A percentile compares a stretch with the other conserved stretches of the same genome.
Evolutionary conservation across 2,797 vertebrate species (phyloP).

Genomic region (Enteromius viviparus): DNA sequence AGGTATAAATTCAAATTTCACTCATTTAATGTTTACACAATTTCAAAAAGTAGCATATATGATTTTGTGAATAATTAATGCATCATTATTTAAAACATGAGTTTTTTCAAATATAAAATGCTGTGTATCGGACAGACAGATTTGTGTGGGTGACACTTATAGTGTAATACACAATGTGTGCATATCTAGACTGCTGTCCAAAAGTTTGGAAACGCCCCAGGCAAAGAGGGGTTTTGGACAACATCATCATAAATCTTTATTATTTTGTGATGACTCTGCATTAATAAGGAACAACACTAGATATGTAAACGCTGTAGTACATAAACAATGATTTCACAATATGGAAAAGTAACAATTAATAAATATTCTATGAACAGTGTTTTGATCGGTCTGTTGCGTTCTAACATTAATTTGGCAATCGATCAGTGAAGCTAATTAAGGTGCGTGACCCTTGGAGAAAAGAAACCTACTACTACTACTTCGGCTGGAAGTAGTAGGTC

Average conservation of each 20-base stretch:
- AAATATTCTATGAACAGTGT: not conserved
- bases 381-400: not conserved
- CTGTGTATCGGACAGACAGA: too few species aligned
- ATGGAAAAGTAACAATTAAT: not conserved
- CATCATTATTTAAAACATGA: not conserved
- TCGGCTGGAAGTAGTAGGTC: too few species aligned
- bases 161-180: not conserved
- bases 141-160: not conserved
- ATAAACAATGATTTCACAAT: not conserved
- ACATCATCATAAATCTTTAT: slow-evolving; percentile 4
- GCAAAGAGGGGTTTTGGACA: slow-evolving; percentile 2
- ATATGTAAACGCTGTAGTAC: not conserved
- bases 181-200: not conserved
- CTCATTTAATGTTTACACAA: not conserved
- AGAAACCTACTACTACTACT: too few species aligned
- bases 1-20: not conserved
- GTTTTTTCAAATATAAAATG: not conserved
- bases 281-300: not conserved
- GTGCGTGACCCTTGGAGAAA: not conserved
- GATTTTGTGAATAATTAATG: not conserved
- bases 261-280: slow-evolving; percentile 14
- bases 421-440: not conserved
- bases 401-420: slow-evolving; percentile 1
- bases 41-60: not conserved
- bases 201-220: not conserved